Conservation (phyloP, 1,140 invertebrate species). For the Saccostrea echinata region DNA sequence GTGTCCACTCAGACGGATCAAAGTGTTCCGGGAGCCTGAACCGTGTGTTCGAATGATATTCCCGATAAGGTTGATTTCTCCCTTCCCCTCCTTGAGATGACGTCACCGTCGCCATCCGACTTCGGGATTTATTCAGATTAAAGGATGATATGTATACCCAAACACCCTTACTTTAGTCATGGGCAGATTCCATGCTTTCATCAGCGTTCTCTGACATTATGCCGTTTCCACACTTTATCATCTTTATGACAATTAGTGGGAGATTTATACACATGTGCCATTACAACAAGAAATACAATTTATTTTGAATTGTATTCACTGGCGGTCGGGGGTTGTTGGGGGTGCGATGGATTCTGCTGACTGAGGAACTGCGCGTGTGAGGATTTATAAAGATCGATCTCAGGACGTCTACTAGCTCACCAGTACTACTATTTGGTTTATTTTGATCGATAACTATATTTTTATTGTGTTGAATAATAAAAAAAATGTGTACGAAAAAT, state of each 20-base stretch:
- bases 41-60: constrained; percentile 30
- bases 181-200: neutral
- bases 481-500: neutral
- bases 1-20: neutral
- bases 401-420: neutral
- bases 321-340: neutral
- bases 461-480: neutral
- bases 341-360: neutral
- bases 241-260: neutral
- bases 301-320: neutral
- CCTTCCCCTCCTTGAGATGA: neutral
- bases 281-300: neutral
- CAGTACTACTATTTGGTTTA: neutral
- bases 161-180: neutral
- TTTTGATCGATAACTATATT: neutral
- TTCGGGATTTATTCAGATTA: neutral
- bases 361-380: neutral
- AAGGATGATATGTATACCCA: neutral
- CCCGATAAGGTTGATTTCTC: constrained; percentile 21
- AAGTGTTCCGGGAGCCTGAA: neutral
- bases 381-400: neutral
- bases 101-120: constrained; percentile 1
- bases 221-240: neutral
- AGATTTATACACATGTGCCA: neutral
- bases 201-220: neutral